Percentiles rank a stretch among this genome's conserved stretches.
phyloP scores from a whole-genome alignment of 2,888 invertebrate species.

The Volucella bombylans region DNA sequence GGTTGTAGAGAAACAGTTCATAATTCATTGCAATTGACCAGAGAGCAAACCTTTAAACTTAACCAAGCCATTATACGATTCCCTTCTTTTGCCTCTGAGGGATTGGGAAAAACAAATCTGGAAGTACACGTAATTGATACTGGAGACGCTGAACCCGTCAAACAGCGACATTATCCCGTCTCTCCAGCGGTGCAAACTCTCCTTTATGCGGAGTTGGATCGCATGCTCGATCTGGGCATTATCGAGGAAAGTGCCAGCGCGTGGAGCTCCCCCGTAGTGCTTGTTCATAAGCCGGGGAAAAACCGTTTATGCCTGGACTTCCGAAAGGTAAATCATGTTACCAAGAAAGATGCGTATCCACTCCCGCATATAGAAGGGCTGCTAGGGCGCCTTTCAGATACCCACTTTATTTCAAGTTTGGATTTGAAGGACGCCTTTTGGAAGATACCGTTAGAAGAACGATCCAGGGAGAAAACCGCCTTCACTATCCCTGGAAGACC shows the following conservation, averaged over 20 bases:
- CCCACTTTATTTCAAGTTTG: constrained; percentile 52
- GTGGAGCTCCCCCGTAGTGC: constrained; percentile 77
- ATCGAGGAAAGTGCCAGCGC: constrained; percentile 68
- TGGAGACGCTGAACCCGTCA: too few species aligned
- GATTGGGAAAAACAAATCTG: constrained; percentile 62
- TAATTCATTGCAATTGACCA: too few species aligned
- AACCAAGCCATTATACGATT: constrained; percentile 9
- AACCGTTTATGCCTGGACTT: constrained; percentile 77
- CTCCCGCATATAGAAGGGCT: constrained; percentile 67
- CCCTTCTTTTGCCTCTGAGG: constrained; percentile 55
- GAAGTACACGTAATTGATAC: constrained; percentile 61
- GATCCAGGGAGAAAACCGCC: too few species aligned
- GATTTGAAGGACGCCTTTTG: constrained; percentile 57
- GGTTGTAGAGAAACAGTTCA: not conserved
- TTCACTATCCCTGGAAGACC: too few species aligned
- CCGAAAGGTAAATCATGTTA: constrained; percentile 76
- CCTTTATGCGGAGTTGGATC: too few species aligned
- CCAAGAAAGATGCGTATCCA: constrained; percentile 33
- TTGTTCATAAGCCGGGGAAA: constrained; percentile 75
- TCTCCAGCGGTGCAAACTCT: constrained; percentile 66
- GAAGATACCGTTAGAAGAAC: not conserved
- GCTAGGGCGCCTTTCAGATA: constrained; percentile 33
- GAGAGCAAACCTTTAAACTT: too few species aligned
- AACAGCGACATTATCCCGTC: constrained; percentile 45
- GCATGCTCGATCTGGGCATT: too few species aligned